A percentile compares a stretch with the other conserved stretches of the same genome.
These are phyloP conservation scores for Monochamus alternatus DNA, from an alignment of 2,888 invertebrate species.

Conservation along the genomic window DNA sequence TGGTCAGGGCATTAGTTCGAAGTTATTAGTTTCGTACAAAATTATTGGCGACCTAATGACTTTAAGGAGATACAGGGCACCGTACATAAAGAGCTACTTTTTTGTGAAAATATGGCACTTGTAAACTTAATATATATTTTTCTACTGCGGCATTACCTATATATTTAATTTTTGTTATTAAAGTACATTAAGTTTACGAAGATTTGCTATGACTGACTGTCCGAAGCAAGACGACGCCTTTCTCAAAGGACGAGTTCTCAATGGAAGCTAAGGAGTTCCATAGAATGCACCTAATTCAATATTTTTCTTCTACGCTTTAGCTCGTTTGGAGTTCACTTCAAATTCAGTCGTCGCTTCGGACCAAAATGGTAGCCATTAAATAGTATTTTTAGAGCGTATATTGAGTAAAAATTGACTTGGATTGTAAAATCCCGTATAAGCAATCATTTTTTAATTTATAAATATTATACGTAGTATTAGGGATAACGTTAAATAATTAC, in stretches of 20 bases:
- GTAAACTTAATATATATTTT: conserved; percentile 27
- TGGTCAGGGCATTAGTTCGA: too few relatives aligned
- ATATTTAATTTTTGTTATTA: conserved; percentile 19
- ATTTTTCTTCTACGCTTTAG: not conserved
- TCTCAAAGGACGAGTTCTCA: not conserved
- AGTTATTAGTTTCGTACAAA: too few relatives aligned
- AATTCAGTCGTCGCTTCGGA: conserved; percentile 8
- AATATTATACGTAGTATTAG: conserved; percentile 43
- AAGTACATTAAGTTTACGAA: conserved; percentile 23
- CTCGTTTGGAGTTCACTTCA: not conserved
- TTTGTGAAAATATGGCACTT: conserved; percentile 21
- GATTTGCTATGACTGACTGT: conserved; percentile 18
- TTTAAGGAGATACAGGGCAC: not conserved
- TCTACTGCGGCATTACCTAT: conserved; percentile 31
- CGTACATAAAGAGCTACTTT: conserved; percentile 29
- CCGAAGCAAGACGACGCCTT: conserved; percentile 8
- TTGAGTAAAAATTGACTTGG: conserved; percentile 48
- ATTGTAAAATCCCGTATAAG: conserved; percentile 41
- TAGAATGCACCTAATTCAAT: not conserved
- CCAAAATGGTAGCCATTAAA: conserved; percentile 30
- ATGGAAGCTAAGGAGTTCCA: too few relatives aligned
- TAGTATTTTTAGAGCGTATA: conserved; percentile 36
- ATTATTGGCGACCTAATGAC: too few relatives aligned
- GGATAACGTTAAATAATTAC: conserved; percentile 41
- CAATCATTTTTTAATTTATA: conserved; percentile 46